These are phyloP conservation scores for Squalus acanthias DNA, from an alignment of 2,797 vertebrate genomes.

Conservation along the genomic window DNA sequence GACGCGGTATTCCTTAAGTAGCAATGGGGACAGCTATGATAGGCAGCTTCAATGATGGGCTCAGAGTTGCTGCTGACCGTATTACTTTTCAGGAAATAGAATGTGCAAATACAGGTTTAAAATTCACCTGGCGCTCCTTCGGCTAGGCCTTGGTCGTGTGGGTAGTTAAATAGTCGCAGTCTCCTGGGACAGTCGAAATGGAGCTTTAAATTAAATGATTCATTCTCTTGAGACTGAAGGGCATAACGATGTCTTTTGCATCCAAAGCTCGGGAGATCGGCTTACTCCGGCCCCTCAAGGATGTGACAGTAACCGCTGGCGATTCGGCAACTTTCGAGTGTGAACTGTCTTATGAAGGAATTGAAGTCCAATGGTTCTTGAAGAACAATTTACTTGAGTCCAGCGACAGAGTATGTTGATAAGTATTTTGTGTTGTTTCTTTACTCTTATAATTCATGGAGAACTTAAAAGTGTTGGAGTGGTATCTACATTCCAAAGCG, in stretches of 20 bases:
- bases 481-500: conserved; percentile 40
- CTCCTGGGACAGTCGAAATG: conserved; percentile 49
- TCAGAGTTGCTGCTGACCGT: conserved; percentile 65
- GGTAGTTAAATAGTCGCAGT: conserved; percentile 58
- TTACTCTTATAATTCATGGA: not conserved
- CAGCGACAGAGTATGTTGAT: conserved; percentile 73
- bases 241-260: conserved; percentile 48
- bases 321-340: conserved; percentile 95
- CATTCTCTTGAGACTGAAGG: not conserved
- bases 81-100: conserved; percentile 61
- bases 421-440: not conserved
- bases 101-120: conserved; percentile 67
- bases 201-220: not conserved
- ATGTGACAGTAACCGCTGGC: conserved; percentile 91
- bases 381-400: conserved; percentile 82
- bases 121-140: conserved; percentile 52
- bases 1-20: conserved; percentile 81
- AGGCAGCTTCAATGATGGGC: conserved; percentile 64
- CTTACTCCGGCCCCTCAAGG: conserved; percentile 76
- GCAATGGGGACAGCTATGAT: conserved; percentile 60
- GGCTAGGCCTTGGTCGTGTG: conserved; percentile 57
- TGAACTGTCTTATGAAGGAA: conserved; percentile 89
- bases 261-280: conserved; percentile 84
- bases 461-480: not conserved
- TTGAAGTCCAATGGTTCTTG: conserved; percentile 90